A percentile compares a stretch with the other conserved stretches of the same genome.
Evolutionary conservation across 2,113 vertebrate species (phyloP).

Genomic region (Glaucidium brasilianum): DNA sequence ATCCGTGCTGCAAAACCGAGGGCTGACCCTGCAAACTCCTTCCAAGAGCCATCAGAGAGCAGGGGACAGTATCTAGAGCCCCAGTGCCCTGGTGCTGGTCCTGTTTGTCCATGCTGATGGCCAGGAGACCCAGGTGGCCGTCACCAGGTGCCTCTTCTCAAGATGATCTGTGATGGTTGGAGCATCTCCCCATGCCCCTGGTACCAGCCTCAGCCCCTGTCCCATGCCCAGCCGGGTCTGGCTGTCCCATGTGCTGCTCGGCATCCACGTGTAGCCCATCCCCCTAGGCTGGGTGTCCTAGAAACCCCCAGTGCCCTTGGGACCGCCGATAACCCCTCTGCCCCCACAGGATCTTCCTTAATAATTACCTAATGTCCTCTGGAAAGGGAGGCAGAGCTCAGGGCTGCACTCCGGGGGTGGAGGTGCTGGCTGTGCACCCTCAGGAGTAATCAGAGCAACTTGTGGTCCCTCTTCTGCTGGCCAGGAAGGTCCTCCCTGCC

Average conservation of each 20-base stretch:
- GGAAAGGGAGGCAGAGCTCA: slow-evolving; percentile 22
- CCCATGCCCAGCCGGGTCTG: accelerated
- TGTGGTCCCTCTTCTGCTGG: accelerated
- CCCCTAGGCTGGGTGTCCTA: neutral
- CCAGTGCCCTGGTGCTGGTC: neutral
- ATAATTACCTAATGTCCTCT: slow-evolving; percentile 65
- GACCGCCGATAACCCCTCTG: slow-evolving; percentile 43
- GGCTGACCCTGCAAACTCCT: neutral
- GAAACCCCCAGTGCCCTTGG: slow-evolving; percentile 53
- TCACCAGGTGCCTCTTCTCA: neutral
- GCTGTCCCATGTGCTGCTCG: accelerated
- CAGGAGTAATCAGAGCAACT: neutral
- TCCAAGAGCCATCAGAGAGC: neutral
- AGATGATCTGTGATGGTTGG: accelerated
- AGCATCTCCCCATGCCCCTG: neutral
- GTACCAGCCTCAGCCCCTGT: neutral
- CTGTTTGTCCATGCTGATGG: neutral
- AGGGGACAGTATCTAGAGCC: neutral
- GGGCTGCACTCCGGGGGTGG: neutral
- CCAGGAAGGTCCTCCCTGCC: neutral
- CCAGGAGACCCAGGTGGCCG: accelerated
- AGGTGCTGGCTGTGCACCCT: neutral
- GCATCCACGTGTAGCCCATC: neutral
- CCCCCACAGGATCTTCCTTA: slow-evolving; percentile 50
- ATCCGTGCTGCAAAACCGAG: neutral